Percentiles rank a stretch among this genome's conserved stretches.
Conservation (phyloP, 92 coral and sea anemone species). For the Zoanthus sociatus region DNA sequence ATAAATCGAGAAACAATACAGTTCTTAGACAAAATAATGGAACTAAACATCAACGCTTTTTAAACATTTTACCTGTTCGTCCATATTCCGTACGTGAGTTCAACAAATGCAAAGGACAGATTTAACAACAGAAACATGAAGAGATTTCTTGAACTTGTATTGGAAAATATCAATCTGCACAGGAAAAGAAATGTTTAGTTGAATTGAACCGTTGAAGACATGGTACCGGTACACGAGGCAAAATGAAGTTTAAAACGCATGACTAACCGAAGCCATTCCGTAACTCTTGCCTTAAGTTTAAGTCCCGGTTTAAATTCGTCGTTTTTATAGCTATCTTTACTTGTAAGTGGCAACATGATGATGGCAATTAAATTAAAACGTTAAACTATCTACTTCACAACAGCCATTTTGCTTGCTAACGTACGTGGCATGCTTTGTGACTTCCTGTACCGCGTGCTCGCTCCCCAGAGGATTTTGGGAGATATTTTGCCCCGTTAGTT, state of each 20-base stretch:
- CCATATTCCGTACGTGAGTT: conserved; percentile 95
- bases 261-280: conserved; percentile 89
- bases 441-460: conserved; percentile 24
- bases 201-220: background rate
- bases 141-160: conserved; percentile 85
- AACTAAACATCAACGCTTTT: background rate
- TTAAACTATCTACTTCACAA: background rate
- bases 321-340: conserved; percentile 91
- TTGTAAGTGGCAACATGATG: conserved; percentile 94
- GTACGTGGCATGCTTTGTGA: conserved; percentile 45
- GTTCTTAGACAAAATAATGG: background rate
- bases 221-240: background rate
- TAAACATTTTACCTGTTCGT: conserved; percentile 85
- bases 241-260: background rate
- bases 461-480: conserved; percentile 27
- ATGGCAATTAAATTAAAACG: background rate
- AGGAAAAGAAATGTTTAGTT: background rate
- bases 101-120: conserved; percentile 96
- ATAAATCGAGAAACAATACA: background rate
- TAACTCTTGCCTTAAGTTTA: conserved; percentile 71
- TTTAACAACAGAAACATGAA: conserved; percentile 88
- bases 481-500: background rate
- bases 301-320: conserved; percentile 93
- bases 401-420: conserved; percentile 19
- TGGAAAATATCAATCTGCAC: conserved; percentile 84